These are phyloP conservation scores for Arctia plantaginis DNA, from an alignment of 2,888 invertebrate genomes.

Conservation along the genomic window DNA sequence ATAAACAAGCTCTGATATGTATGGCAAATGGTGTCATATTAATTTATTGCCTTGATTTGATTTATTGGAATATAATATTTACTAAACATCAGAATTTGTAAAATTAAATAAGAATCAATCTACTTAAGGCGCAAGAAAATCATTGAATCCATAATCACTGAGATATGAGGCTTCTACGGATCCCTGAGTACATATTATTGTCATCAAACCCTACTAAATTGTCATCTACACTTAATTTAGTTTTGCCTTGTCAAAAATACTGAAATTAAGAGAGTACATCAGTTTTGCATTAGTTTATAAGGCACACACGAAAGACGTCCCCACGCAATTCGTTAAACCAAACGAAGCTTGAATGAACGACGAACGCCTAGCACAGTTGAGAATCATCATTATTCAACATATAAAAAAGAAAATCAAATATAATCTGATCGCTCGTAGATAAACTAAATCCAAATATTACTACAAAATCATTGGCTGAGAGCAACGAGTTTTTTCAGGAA, in stretches of 20 bases:
- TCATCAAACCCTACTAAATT: not conserved
- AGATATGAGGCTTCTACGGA: too few relatives aligned
- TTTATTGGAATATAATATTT: not conserved
- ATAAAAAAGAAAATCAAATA: not conserved
- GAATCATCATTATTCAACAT: not conserved
- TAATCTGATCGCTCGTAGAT: not conserved
- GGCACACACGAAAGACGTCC: not conserved
- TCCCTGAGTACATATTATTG: not conserved
- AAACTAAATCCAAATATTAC: not conserved
- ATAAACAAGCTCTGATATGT: not conserved
- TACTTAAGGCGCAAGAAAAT: too few relatives aligned
- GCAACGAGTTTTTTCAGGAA: slow-evolving; percentile 34
- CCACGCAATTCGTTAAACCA: not conserved
- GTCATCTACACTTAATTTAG: not conserved
- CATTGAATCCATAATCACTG: too few relatives aligned
- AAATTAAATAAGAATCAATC: too few relatives aligned
- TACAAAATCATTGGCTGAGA: slow-evolving; percentile 6
- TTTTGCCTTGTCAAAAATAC: not conserved
- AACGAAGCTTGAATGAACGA: not conserved
- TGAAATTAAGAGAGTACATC: not conserved
- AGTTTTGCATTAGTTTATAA: not conserved
- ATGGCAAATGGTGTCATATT: not conserved
- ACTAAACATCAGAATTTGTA: not conserved
- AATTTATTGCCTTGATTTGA: not conserved
- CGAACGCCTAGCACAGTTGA: too few relatives aligned